Evolutionary conservation across 64 coral and sea anemone species (phyloP).

Genomic region (Actinia equina): DNA sequence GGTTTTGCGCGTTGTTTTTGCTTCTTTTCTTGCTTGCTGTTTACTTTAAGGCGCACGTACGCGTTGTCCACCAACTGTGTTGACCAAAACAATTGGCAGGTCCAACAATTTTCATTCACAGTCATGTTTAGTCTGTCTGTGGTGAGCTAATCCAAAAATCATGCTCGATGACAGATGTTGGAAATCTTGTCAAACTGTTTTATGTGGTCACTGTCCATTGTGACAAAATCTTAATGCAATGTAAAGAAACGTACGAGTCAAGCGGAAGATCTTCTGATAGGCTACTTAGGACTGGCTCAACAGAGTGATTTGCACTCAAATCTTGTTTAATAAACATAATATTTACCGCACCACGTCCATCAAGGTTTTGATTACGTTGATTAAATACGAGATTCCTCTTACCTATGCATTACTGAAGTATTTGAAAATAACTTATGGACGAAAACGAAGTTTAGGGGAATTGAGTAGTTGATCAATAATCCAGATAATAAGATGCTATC

Average conservation of each 20-base stretch:
- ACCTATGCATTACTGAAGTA: neutral
- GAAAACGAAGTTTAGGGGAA: neutral
- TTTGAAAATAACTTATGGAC: neutral
- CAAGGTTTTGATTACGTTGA: neutral
- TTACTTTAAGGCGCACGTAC: neutral
- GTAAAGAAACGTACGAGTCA: conserved; percentile 4
- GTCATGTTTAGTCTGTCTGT: neutral
- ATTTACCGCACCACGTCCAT: neutral
- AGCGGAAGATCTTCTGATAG: conserved; percentile 11
- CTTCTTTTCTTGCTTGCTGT: neutral
- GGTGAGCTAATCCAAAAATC: conserved; percentile 2
- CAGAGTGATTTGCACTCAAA: neutral
- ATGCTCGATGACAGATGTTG: neutral
- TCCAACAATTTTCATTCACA: neutral
- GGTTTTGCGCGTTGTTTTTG: neutral
- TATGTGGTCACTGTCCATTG: neutral
- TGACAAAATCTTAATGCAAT: neutral
- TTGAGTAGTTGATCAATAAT: neutral
- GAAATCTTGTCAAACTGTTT: conserved; percentile 2
- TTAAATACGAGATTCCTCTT: neutral
- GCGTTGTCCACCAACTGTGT: neutral
- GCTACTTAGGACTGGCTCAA: neutral
- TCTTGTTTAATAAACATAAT: neutral
- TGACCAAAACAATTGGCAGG: neutral
- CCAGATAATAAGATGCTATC: neutral